These are phyloP conservation scores for Gonatopus flavifemur DNA, from an alignment of 1,140 invertebrate species.

Conservation along the genomic window DNA sequence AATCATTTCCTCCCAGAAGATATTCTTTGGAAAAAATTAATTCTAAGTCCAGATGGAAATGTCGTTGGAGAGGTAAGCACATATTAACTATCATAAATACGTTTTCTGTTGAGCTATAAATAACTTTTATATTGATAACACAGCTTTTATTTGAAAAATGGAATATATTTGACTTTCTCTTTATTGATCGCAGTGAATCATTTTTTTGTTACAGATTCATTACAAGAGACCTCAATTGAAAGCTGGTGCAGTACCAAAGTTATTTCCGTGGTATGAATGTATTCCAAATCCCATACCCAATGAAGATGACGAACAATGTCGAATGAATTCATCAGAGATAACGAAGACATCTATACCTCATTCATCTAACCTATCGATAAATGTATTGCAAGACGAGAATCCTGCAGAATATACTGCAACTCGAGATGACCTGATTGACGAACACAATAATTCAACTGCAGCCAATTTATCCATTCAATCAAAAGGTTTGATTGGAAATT, in stretches of 20 bases:
- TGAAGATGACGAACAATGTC: not conserved
- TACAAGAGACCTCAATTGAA: not conserved
- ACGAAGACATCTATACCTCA: not conserved
- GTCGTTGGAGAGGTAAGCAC: not conserved
- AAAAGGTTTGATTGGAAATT: too few relatives aligned
- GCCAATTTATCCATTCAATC: too few relatives aligned
- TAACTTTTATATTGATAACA: not conserved
- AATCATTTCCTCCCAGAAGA: slow-evolving; percentile 4
- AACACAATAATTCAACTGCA: not conserved
- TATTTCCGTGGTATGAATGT: not conserved
- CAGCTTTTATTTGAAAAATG: not conserved
- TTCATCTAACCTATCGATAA: not conserved
- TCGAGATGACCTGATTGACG: not conserved
- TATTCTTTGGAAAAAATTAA: not conserved
- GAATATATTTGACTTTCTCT: not conserved
- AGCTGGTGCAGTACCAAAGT: not conserved
- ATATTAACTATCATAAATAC: too few relatives aligned
- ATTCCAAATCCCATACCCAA: not conserved
- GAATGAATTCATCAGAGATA: not conserved
- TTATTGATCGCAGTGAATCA: not conserved
- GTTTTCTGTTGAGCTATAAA: not conserved
- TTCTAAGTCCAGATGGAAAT: not conserved
- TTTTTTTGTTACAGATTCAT: not conserved
- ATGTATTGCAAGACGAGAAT: not conserved
- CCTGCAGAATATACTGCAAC: not conserved